These are phyloP conservation scores for Nymphalis polychloros DNA, from an alignment of 2,888 invertebrate species.

Conservation along the genomic window DNA sequence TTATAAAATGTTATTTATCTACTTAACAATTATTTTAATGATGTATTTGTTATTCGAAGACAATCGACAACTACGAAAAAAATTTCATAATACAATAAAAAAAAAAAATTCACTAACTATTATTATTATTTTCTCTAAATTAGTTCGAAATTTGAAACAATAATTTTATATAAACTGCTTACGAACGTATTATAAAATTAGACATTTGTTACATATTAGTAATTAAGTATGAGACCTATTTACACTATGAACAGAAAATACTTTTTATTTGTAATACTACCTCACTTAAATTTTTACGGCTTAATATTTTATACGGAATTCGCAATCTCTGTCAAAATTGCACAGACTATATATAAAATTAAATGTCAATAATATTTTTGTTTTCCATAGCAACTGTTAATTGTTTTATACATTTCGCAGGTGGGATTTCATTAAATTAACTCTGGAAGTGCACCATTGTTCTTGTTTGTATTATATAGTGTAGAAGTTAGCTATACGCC, in stretches of 20 bases:
- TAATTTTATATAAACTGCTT: too few relatives aligned
- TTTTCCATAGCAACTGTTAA: conserved; percentile 25
- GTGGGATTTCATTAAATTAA: conserved; percentile 3
- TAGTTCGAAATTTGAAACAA: too few relatives aligned
- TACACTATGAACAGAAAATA: too few relatives aligned
- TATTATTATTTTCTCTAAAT: too few relatives aligned
- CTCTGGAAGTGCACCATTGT: conserved; percentile 28
- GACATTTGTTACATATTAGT: too few relatives aligned
- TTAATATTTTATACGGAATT: not conserved
- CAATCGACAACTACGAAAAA: too few relatives aligned
- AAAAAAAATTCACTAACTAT: too few relatives aligned
- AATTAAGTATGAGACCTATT: too few relatives aligned
- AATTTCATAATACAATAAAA: too few relatives aligned
- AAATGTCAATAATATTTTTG: conserved; percentile 1
- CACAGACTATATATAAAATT: conserved; percentile 17
- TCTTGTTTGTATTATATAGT: conserved; percentile 37
- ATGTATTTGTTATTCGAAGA: too few relatives aligned
- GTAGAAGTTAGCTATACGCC: conserved; percentile 62
- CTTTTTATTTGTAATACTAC: not conserved
- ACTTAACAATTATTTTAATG: not conserved
- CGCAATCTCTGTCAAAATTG: conserved; percentile 1
- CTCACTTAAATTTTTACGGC: too few relatives aligned
- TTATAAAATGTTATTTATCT: not conserved
- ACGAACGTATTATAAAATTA: too few relatives aligned
- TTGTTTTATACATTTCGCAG: not conserved